Evolutionary conservation across 2,888 invertebrate genomes (phyloP).

Genomic region (Xestia rhomboidea): DNA sequence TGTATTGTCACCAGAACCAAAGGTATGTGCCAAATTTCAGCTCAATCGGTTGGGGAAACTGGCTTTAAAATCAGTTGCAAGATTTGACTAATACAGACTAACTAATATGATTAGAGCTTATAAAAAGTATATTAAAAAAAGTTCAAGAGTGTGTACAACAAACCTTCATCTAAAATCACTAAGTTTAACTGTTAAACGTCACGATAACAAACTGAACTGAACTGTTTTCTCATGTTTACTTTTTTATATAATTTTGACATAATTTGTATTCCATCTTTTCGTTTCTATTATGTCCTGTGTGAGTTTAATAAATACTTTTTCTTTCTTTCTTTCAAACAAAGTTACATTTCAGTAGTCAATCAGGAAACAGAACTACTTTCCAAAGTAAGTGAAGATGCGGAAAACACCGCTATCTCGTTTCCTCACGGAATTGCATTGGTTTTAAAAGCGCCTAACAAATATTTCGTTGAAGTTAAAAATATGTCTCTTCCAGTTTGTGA

Average conservation of each 20-base stretch:
- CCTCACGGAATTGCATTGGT: background rate
- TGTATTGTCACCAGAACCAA: background rate
- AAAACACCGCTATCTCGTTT: background rate
- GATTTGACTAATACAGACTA: background rate
- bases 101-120: background rate
- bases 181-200: background rate
- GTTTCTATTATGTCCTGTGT: too few relatives aligned
- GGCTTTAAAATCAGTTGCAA: background rate
- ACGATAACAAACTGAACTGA: too few relatives aligned
- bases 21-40: background rate
- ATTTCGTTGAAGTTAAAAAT: background rate
- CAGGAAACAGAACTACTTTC: background rate
- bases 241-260: too few relatives aligned
- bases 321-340: too few relatives aligned
- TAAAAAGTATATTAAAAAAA: background rate
- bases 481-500: background rate
- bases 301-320: too few relatives aligned
- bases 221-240: too few relatives aligned
- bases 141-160: background rate
- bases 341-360: background rate
- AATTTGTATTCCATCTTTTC: too few relatives aligned
- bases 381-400: conserved; percentile 3
- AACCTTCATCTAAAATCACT: background rate
- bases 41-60: background rate
- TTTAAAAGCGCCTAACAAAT: background rate